Conservation (phyloP, 2,113 vertebrate species). For the Vireo altiloquus region DNA sequence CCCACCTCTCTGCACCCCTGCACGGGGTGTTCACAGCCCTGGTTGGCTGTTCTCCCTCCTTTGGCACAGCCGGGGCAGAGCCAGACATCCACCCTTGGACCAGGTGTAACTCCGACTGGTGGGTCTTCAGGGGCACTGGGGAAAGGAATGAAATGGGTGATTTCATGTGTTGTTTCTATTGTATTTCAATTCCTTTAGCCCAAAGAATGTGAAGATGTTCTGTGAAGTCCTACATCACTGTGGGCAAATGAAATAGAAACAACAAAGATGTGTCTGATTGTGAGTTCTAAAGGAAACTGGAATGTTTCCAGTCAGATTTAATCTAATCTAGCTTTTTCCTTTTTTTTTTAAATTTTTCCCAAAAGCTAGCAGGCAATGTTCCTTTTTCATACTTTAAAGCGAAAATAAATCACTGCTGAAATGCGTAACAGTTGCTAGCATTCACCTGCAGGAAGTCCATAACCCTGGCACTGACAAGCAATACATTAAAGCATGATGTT, state of each 20-base stretch:
- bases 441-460: not conserved
- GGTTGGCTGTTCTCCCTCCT: rapidly evolving
- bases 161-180: not conserved
- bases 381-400: not conserved
- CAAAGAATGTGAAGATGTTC: not conserved
- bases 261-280: not conserved
- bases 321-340: not conserved
- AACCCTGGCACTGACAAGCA: not conserved
- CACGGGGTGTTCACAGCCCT: no score
- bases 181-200: not conserved
- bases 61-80: not conserved
- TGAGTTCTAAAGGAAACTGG: not conserved
- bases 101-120: not conserved
- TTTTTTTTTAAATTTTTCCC: rapidly evolving
- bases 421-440: not conserved
- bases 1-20: not conserved
- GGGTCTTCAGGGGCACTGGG: not conserved
- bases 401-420: not conserved
- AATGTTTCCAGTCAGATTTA: not conserved
- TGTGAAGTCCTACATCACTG: not conserved
- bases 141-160: not conserved
- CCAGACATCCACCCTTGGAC: no score
- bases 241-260: not conserved
- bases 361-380: not conserved
- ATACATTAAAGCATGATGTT: not conserved